phyloP scores from a whole-genome alignment of 2,888 invertebrate species.

The Hydroisotoma schaefferi region DNA sequence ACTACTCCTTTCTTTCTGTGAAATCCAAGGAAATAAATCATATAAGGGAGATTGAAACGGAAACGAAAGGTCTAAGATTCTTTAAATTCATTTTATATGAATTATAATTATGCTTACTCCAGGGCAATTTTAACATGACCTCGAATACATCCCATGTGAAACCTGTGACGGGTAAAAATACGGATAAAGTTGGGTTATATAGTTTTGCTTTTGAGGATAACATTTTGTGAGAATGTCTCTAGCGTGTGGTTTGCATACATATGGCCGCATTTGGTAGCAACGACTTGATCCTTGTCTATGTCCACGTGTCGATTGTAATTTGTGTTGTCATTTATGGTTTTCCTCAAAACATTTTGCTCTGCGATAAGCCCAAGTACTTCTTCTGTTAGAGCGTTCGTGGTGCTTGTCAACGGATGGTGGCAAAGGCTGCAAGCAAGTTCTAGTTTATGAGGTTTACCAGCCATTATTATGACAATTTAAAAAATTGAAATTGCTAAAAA shows the following conservation, averaged over 20 bases:
- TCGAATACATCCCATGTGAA: slow-evolving; percentile 27
- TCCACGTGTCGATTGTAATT: not conserved
- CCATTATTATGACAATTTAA: not conserved
- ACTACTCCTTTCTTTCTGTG: slow-evolving; percentile 18
- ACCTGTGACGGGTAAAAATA: slow-evolving; percentile 7
- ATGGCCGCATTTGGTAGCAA: slow-evolving; percentile 36
- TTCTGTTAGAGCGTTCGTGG: not conserved
- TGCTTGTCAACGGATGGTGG: slow-evolving; percentile 4
- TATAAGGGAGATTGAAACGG: not conserved
- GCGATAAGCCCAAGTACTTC: slow-evolving; percentile 1
- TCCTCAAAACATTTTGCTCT: slow-evolving; percentile 5
- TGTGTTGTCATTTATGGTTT: not conserved
- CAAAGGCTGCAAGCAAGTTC: slow-evolving; percentile 6
- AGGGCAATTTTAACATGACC: slow-evolving; percentile 18
- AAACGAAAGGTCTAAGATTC: not conserved
- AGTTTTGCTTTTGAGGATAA: too few relatives aligned
- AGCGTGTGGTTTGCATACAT: slow-evolving; percentile 19
- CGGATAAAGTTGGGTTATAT: not conserved
- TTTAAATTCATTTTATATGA: too few relatives aligned
- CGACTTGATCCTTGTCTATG: slow-evolving; percentile 21
- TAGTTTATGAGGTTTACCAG: not conserved
- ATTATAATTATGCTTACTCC: slow-evolving; percentile 17
- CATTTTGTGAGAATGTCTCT: too few relatives aligned
- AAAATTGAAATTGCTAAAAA: not conserved
- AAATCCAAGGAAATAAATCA: not conserved